Evolutionary conservation across 1,140 invertebrate genomes (phyloP).

Genomic region (Dendrolimus kikuchii): DNA sequence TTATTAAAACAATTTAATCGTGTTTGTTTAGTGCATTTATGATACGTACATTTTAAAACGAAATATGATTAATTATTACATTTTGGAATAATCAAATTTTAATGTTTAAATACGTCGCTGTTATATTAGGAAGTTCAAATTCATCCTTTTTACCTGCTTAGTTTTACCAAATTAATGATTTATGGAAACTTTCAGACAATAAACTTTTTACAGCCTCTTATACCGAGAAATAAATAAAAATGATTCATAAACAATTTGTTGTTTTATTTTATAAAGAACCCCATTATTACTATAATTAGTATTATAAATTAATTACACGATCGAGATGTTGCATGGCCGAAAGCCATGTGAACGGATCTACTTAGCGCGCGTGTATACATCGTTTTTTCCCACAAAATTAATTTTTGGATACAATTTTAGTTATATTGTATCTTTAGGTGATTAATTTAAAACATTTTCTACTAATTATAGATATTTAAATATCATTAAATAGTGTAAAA

Average conservation of each 20-base stretch:
- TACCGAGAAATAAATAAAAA: slow-evolving; percentile 66
- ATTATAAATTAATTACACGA: not conserved
- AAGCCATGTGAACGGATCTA: too few species aligned
- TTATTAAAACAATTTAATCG: slow-evolving; percentile 18
- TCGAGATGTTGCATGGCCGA: not conserved
- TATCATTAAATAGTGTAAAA: too few species aligned
- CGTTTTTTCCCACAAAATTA: too few species aligned
- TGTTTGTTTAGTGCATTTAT: slow-evolving; percentile 34
- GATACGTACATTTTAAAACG: slow-evolving; percentile 18
- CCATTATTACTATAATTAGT: too few species aligned
- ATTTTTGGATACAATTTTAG: too few species aligned
- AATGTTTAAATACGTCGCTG: slow-evolving; percentile 11
- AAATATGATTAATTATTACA: slow-evolving; percentile 9
- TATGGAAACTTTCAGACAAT: slow-evolving; percentile 67
- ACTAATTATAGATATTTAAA: too few species aligned
- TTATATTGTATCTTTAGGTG: too few species aligned
- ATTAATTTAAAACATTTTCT: too few species aligned
- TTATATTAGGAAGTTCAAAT: slow-evolving; percentile 27
- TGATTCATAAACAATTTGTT: slow-evolving; percentile 41
- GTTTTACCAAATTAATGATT: slow-evolving; percentile 49
- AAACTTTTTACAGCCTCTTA: slow-evolving; percentile 67
- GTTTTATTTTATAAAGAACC: slow-evolving; percentile 38
- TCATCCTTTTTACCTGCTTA: slow-evolving; percentile 34
- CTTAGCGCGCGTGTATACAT: too few species aligned
- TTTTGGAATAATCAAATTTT: slow-evolving; percentile 13